These are phyloP conservation scores for Ciona savignyi DNA, from an alignment of 23 tunicate genomes.

Conservation along the genomic window DNA sequence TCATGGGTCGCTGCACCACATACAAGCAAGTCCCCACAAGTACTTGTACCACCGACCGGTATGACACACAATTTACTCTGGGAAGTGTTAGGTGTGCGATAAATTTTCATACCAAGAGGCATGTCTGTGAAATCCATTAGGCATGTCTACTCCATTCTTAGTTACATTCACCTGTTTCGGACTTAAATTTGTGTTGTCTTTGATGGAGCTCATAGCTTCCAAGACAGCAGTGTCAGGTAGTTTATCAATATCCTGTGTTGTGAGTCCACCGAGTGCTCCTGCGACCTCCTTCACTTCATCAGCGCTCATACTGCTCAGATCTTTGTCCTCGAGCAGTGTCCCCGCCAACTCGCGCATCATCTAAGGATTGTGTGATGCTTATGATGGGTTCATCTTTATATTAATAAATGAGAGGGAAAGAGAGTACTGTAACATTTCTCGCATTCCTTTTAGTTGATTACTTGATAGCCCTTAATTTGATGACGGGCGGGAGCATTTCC, in stretches of 20 bases:
- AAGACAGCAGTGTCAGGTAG: constrained; percentile 26
- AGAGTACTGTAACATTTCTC: too few relatives aligned
- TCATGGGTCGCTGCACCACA: too few relatives aligned
- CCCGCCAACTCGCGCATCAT: constrained; percentile 22
- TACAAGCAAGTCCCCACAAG: too few relatives aligned
- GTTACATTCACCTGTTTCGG: constrained; percentile 11
- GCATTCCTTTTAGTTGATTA: too few relatives aligned
- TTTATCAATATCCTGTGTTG: constrained; percentile 17
- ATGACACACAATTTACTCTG: too few relatives aligned
- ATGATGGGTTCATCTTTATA: background rate
- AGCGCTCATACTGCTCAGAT: background rate
- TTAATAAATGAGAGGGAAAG: too few relatives aligned
- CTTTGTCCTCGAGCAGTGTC: constrained; percentile 15
- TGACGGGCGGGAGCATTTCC: too few relatives aligned
- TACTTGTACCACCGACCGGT: too few relatives aligned
- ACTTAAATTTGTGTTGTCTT: constrained; percentile 21
- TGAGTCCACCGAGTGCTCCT: constrained; percentile 21
- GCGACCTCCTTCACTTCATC: constrained; percentile 19
- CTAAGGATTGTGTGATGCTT: background rate
- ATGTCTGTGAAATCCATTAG: too few relatives aligned
- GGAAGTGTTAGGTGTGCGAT: too few relatives aligned
- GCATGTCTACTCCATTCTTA: background rate
- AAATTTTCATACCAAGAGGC: too few relatives aligned
- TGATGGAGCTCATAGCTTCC: constrained; percentile 12
- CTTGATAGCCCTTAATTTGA: too few relatives aligned